Base-by-base conservation (phyloP, 2,888 invertebrate species). In the Caenorhabditis sulstoni region DNA sequence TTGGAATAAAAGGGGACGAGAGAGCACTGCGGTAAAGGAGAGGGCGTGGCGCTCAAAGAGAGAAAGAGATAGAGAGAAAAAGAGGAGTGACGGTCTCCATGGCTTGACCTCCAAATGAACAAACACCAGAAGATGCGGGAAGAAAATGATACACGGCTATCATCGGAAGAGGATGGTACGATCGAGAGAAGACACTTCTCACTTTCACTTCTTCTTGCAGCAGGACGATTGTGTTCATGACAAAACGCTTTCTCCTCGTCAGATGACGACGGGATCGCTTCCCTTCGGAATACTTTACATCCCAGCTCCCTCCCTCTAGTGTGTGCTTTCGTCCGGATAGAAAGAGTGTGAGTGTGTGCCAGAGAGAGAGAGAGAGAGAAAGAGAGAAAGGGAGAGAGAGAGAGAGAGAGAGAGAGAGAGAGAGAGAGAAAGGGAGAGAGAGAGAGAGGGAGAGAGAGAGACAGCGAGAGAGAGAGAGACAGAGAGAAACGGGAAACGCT, bases 221-320 rank as follows among this genome's bases (percentile, higher is more conserved):
- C 39, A 50, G 4, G 39, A 55, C 18, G 41, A 3, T n/a, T 49
- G 49, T 37, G 64, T 64, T 64, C 64, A 64, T 64, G 64, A 52
- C 52, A 52, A 41, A 41, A 52, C 41, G 52, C 52, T 29, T 29
- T 29, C 29, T 29, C 29, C 29, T 39, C 52, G 52, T 52, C 52
- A 57, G 18, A 55, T 55, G 65, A 65, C 55, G 45, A 53, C 55
- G n/a, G 44, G 47, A 55, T 62, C 14, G 61, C 61, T 62, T 70
- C 62, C 49, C 70, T 70, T 55, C 45, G 70, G 70, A 70, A 70
- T 68, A 68, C 70, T 70, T 70, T 62, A 70, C 70, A 70, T 70
- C 70, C 50, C 18, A 58, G 29, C 45, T 39, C 35, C n/a, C 45
- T 35, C 44, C 39, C 52, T 64, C 39, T 49, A n/a, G 35, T 62